Conservation (phyloP, 2,113 vertebrate species). For the Hippocampus abdominalis region DNA sequence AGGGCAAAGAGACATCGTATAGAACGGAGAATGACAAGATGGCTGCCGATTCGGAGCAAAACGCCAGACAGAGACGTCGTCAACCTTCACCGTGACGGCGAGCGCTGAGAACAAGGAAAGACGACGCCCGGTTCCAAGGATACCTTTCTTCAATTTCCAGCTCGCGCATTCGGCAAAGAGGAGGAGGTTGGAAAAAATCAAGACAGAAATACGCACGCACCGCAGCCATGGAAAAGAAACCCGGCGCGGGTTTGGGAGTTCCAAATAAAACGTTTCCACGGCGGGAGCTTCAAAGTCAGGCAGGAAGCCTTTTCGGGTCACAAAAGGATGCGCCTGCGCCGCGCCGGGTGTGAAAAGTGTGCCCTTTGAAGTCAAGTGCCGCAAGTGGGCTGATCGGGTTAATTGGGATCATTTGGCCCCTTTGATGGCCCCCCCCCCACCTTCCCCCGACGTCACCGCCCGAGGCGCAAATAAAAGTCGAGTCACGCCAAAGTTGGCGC, state of each 20-base stretch:
- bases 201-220: too few species aligned
- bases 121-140: too few species aligned
- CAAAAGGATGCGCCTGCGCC: constrained; percentile 16
- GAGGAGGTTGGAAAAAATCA: too few species aligned
- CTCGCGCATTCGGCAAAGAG: too few species aligned
- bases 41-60: too few species aligned
- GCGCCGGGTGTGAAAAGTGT: constrained; percentile 46
- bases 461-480: background rate
- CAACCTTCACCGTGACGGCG: too few species aligned
- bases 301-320: constrained; percentile 19
- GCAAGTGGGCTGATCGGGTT: background rate
- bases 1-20: too few species aligned
- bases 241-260: background rate
- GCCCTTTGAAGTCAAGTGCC: constrained; percentile 41
- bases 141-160: too few species aligned
- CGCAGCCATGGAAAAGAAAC: too few species aligned
- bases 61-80: too few species aligned
- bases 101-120: too few species aligned
- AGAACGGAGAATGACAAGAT: too few species aligned
- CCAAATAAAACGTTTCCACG: background rate
- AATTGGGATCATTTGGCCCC: background rate
- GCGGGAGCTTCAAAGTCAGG: constrained; percentile 14
- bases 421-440: constrained; percentile 14
- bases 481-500: background rate
- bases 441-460: constrained; percentile 1